Percentiles rank a stretch among this genome's conserved stretches.
These are phyloP conservation scores for Cremastinae sp. DNA, from an alignment of 2,888 invertebrate genomes.

Conservation along the genomic window DNA sequence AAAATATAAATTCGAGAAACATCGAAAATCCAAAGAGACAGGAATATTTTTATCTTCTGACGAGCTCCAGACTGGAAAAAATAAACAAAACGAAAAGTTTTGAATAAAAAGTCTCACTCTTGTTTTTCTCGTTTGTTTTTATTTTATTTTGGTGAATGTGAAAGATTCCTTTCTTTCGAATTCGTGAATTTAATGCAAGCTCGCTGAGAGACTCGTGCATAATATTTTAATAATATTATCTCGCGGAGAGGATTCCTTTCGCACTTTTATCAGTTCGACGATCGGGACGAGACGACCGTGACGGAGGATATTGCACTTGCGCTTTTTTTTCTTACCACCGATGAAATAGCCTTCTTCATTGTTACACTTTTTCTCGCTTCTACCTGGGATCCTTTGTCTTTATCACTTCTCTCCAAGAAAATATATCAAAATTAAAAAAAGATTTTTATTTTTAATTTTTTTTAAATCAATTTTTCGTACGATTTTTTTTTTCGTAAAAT, in stretches of 20 bases:
- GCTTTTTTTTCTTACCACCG: background rate
- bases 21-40: too few relatives aligned
- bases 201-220: background rate
- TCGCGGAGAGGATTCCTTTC: background rate
- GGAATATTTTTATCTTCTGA: too few relatives aligned
- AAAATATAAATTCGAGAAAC: too few relatives aligned
- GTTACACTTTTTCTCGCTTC: background rate
- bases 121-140: background rate
- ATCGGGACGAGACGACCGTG: constrained; percentile 48
- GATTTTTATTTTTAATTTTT: too few relatives aligned
- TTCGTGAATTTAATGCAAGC: background rate
- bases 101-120: constrained; percentile 6
- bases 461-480: too few relatives aligned
- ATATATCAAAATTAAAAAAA: too few relatives aligned
- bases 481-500: too few relatives aligned
- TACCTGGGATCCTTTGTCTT: too few relatives aligned
- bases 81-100: too few relatives aligned
- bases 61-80: too few relatives aligned
- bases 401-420: background rate
- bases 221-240: constrained; percentile 14
- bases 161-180: background rate
- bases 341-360: background rate
- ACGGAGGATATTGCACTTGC: constrained; percentile 43
- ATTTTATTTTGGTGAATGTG: background rate
- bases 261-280: constrained; percentile 36